Conservation (phyloP, 2,797 vertebrate genomes). For the Smutsia temminckii region DNA sequence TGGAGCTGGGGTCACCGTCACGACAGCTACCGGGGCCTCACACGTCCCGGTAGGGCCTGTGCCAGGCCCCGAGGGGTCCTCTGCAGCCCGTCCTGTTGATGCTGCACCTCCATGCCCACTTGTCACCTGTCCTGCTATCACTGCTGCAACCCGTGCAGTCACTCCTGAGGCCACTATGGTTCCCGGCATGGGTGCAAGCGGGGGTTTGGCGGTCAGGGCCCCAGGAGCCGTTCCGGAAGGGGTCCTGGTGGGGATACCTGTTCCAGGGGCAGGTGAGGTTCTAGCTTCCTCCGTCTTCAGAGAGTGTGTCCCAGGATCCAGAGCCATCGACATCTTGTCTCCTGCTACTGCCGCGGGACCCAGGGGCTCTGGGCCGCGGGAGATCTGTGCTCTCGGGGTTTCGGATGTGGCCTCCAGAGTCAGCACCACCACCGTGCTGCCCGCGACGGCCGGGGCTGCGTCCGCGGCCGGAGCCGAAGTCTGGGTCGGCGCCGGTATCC, state of each 20-base stretch:
- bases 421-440: constrained; percentile 48
- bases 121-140: constrained; percentile 63
- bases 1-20: constrained; percentile 71
- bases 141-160: constrained; percentile 23
- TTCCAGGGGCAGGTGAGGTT: constrained; percentile 16
- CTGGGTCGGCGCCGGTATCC: neutral
- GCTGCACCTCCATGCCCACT: constrained; percentile 53
- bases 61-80: constrained; percentile 41
- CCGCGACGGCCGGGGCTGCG: neutral
- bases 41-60: constrained; percentile 36
- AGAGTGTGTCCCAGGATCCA: constrained; percentile 6
- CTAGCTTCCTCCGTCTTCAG: constrained; percentile 55
- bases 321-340: neutral
- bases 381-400: neutral
- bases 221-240: constrained; percentile 61
- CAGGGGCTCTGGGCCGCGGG: neutral
- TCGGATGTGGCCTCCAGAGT: constrained; percentile 66
- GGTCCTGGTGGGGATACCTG: constrained; percentile 33
- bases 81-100: constrained; percentile 16
- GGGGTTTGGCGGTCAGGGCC: constrained; percentile 59
- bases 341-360: constrained; percentile 12
- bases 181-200: constrained; percentile 72
- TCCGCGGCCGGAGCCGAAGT: neutral
- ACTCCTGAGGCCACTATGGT: constrained; percentile 56
- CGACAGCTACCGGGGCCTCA: constrained; percentile 63